Evolutionary conservation across 2,888 invertebrate species (phyloP).

Genomic region (Lochmaea capreae): DNA sequence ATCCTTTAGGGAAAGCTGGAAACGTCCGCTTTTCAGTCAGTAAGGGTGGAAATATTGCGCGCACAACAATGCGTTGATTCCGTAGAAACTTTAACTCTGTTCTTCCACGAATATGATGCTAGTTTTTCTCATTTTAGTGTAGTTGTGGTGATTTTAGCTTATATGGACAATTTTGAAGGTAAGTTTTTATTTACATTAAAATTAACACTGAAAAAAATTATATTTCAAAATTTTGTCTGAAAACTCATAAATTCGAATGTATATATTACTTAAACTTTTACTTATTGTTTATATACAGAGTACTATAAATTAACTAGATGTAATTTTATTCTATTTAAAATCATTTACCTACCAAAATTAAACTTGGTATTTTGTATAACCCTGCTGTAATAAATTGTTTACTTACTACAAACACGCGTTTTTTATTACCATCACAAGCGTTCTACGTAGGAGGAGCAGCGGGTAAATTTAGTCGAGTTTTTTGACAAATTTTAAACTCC

Average conservation of each 20-base stretch:
- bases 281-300: not conserved
- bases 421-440: too few species aligned
- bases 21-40: slow-evolving; percentile 42
- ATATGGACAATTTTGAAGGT: slow-evolving; percentile 32
- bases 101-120: slow-evolving; percentile 37
- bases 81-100: slow-evolving; percentile 27
- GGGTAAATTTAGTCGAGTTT: too few species aligned
- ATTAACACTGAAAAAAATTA: not conserved
- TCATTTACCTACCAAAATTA: too few species aligned
- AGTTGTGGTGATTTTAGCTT: slow-evolving; percentile 24
- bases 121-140: slow-evolving; percentile 39
- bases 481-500: too few species aligned
- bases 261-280: too few species aligned
- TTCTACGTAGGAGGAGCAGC: too few species aligned
- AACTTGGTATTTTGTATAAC: too few species aligned
- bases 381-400: too few species aligned
- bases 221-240: not conserved
- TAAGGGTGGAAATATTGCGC: slow-evolving; percentile 48
- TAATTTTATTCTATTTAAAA: too few species aligned
- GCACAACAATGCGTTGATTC: slow-evolving; percentile 44
- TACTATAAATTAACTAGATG: too few species aligned
- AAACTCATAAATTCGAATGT: not conserved
- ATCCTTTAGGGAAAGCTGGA: slow-evolving; percentile 43
- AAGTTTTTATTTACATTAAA: slow-evolving; percentile 3
- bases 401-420: too few species aligned